Evolutionary conservation across 2,113 vertebrate genomes (phyloP).

Genomic region (Megatriorchis doriae): DNA sequence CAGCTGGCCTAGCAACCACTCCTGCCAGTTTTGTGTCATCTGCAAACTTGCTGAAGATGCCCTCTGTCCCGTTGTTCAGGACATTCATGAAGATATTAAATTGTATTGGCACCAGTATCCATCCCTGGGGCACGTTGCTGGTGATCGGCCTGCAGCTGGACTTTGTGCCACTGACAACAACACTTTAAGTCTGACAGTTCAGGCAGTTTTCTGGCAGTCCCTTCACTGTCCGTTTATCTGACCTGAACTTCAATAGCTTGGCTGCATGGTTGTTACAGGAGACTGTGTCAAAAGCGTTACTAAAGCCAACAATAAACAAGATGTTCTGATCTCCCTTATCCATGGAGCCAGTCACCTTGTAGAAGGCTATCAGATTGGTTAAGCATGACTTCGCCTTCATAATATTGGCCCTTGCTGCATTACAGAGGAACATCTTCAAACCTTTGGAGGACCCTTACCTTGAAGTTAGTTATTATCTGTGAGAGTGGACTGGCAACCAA

Average conservation of each 20-base stretch:
- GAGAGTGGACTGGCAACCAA: not conserved
- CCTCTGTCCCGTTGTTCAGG: not conserved
- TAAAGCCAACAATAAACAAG: not conserved
- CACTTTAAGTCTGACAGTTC: not conserved
- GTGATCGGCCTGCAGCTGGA: not conserved
- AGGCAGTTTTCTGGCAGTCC: not conserved
- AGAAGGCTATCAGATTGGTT: not conserved
- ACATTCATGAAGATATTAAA: not conserved
- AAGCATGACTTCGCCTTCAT: not conserved
- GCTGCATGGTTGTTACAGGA: not conserved
- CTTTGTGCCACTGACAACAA: not conserved
- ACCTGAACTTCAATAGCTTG: not conserved
- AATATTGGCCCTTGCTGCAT: not conserved
- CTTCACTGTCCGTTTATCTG: not conserved
- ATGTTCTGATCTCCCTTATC: not conserved
- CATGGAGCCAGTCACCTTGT: not conserved
- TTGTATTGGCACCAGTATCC: not conserved
- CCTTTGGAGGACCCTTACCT: not conserved
- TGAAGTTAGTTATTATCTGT: not conserved
- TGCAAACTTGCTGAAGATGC: not conserved
- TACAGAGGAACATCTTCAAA: not conserved
- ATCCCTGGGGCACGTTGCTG: not conserved
- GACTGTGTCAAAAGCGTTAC: not conserved
- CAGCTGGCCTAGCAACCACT: not conserved
- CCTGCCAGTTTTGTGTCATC: not conserved